Conservation (phyloP, 1,140 invertebrate species). For the Ridgeia piscesae region DNA sequence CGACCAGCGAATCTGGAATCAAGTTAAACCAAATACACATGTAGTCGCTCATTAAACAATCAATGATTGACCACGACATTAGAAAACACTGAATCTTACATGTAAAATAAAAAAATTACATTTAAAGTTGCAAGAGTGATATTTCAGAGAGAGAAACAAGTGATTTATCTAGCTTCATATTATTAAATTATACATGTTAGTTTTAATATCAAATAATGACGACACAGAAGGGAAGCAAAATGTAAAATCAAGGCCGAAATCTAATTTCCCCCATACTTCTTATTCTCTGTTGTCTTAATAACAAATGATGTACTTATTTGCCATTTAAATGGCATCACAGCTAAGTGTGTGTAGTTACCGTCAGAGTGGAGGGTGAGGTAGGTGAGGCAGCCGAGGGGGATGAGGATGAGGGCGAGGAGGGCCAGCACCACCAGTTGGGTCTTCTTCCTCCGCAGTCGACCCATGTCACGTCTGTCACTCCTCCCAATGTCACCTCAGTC, state of each 20-base stretch:
- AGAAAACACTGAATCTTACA: background rate
- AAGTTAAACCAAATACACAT: background rate
- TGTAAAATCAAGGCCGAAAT: no score
- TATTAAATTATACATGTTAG: no score
- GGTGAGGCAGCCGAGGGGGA: conserved; percentile 33
- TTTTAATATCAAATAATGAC: no score
- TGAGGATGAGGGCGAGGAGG: conserved; percentile 34
- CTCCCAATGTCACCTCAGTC: background rate
- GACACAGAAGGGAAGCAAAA: no score
- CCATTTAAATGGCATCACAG: no score
- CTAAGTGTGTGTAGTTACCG: background rate
- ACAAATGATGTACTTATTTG: no score
- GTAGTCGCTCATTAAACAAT: background rate
- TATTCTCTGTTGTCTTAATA: no score
- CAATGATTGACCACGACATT: background rate
- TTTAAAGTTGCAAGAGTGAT: no score
- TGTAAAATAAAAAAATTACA: background rate
- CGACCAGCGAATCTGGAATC: background rate
- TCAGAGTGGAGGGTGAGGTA: background rate
- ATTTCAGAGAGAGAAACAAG: no score
- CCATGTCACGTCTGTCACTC: background rate
- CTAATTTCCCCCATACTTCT: no score
- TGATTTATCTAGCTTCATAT: no score
- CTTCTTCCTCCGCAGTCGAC: conserved; percentile 32
- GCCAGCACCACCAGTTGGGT: conserved; percentile 33